These are phyloP conservation scores for Drosophila nannoptera DNA, from an alignment of 1,140 invertebrate species.

Conservation along the genomic window DNA sequence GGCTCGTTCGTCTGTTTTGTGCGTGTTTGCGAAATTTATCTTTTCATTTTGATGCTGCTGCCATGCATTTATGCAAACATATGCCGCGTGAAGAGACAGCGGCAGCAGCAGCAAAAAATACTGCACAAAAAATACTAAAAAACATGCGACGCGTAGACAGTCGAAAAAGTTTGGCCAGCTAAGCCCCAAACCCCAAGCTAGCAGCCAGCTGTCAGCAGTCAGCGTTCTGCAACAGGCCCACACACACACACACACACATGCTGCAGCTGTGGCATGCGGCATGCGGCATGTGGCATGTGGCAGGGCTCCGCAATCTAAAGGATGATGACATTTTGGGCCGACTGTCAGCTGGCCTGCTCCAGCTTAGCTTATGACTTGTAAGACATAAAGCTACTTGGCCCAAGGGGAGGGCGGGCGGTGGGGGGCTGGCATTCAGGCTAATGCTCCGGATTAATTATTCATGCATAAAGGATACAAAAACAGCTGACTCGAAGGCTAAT, in stretches of 20 bases:
- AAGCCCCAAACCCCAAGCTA: slow-evolving; percentile 13
- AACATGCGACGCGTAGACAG: slow-evolving; percentile 21
- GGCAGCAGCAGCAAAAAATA: slow-evolving; percentile 17
- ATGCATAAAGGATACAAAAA: slow-evolving; percentile 55
- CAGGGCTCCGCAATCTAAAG: neutral
- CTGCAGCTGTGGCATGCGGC: neutral
- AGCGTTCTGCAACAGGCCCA: slow-evolving; percentile 52
- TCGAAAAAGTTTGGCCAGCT: slow-evolving; percentile 36
- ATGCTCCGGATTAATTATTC: slow-evolving; percentile 61
- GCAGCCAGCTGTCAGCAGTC: slow-evolving; percentile 60
- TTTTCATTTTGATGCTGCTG: slow-evolving; percentile 65
- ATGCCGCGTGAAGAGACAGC: slow-evolving; percentile 58
- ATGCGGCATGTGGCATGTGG: slow-evolving; percentile 9
- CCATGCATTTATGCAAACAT: slow-evolving; percentile 69
- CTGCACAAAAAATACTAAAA: slow-evolving; percentile 33
- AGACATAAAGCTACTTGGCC: neutral
- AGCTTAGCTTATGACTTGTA: slow-evolving; percentile 9
- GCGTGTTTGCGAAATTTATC: slow-evolving; percentile 66
- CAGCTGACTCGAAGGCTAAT: slow-evolving; percentile 63
- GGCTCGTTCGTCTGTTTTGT: slow-evolving; percentile 24
- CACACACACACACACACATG: neutral
- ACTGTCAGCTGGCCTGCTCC: slow-evolving; percentile 19
- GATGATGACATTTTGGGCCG: slow-evolving; percentile 40
- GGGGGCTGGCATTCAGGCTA: slow-evolving; percentile 40
- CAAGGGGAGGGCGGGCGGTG: neutral